Evolutionary conservation across 1,140 invertebrate genomes (phyloP).

Genomic region (Plutomurus gul): DNA sequence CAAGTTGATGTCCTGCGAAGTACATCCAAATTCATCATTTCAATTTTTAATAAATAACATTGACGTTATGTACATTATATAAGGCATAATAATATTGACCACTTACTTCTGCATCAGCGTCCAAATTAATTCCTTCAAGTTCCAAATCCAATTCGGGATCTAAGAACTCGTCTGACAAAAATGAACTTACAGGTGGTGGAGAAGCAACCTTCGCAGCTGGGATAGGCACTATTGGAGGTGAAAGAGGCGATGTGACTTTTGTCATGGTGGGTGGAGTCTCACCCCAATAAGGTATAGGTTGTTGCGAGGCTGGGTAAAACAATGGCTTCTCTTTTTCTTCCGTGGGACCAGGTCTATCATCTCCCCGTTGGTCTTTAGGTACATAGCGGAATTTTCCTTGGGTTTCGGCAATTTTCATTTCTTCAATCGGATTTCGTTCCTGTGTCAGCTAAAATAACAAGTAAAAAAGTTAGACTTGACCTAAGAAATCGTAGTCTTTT

Average conservation of each 20-base stretch:
- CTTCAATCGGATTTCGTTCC: constrained; percentile 73
- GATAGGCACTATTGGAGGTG: constrained; percentile 34
- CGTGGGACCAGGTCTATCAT: not conserved
- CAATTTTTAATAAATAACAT: not conserved
- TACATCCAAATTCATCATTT: constrained; percentile 45
- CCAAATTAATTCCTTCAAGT: constrained; percentile 58
- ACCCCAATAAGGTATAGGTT: constrained; percentile 6
- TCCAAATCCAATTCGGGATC: constrained; percentile 62
- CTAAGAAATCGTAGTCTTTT: not conserved
- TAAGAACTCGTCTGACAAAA: constrained; percentile 56
- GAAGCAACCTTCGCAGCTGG: not conserved
- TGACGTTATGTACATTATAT: not conserved
- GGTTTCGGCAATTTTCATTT: constrained; percentile 68
- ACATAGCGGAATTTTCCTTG: constrained; percentile 62
- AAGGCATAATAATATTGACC: not conserved
- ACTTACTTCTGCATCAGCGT: constrained; percentile 53
- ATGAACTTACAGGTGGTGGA: constrained; percentile 3
- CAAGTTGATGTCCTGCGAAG: constrained; percentile 67
- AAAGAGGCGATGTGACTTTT: constrained; percentile 1
- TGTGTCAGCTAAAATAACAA: constrained; percentile 66
- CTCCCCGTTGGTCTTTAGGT: not conserved
- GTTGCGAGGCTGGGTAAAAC: not conserved
- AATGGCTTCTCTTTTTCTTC: constrained; percentile 46
- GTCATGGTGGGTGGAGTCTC: not conserved
- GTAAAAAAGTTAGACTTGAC: not conserved